phyloP scores from a whole-genome alignment of 2,797 vertebrate species.

The Peromyscus aztecus region DNA sequence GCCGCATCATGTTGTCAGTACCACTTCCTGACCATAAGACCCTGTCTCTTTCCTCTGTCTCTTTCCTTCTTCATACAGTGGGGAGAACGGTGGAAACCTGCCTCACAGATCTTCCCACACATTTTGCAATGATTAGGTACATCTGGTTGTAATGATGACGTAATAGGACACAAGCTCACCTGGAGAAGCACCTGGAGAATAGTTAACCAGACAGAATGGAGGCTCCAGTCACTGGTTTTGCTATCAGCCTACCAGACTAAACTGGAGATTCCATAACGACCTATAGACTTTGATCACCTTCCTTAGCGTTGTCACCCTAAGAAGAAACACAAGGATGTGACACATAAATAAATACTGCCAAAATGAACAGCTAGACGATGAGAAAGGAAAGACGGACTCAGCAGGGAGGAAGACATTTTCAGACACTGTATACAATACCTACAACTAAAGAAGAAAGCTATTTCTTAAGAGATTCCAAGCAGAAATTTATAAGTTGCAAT shows the following conservation, averaged over 20 bases:
- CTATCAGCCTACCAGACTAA: background rate
- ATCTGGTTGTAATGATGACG: background rate
- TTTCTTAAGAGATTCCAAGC: slow-evolving; percentile 52
- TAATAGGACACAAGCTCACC: background rate
- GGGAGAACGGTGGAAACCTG: background rate
- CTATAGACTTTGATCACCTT: background rate
- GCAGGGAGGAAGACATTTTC: background rate
- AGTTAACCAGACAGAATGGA: background rate
- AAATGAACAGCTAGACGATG: slow-evolving; percentile 9
- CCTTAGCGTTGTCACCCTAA: background rate
- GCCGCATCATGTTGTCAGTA: background rate
- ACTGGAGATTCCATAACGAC: background rate
- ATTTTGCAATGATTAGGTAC: background rate
- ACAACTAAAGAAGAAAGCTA: slow-evolving; percentile 24
- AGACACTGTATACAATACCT: background rate
- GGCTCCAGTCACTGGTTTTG: background rate
- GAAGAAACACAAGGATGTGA: background rate
- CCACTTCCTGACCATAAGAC: background rate
- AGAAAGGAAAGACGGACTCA: slow-evolving; percentile 14
- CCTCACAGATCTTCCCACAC: background rate
- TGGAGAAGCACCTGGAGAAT: background rate
- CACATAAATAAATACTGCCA: slow-evolving; percentile 8
- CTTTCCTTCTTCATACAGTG: background rate
- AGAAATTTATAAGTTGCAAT: slow-evolving; percentile 59
- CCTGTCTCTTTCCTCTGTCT: background rate